Conservation (phyloP, 1,140 invertebrate species). For the Drosophila bocki region DNA sequence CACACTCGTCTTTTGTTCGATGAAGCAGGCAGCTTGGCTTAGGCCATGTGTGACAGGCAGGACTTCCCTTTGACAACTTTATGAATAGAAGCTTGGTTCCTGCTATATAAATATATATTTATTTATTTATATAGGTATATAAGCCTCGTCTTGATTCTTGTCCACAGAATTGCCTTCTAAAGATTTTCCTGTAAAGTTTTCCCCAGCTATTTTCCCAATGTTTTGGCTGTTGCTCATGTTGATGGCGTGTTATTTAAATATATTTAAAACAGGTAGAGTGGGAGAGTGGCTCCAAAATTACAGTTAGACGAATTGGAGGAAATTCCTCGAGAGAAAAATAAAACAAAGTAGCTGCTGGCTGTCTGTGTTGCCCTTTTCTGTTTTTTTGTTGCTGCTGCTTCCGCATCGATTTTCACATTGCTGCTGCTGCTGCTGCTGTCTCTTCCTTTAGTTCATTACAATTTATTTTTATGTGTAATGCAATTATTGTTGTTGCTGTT, state of each 20-base stretch:
- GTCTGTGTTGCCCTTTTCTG: conserved; percentile 41
- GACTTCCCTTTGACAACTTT: conserved; percentile 26
- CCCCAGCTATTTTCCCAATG: conserved; percentile 12
- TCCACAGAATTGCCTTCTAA: background rate
- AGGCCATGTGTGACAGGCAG: conserved; percentile 5
- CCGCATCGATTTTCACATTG: conserved; percentile 82
- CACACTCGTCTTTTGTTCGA: conserved; percentile 3
- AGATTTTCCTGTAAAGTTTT: background rate
- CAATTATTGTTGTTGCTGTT: conserved; percentile 73
- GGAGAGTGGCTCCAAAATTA: conserved; percentile 30
- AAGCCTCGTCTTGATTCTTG: background rate
- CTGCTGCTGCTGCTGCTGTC: conserved; percentile 31
- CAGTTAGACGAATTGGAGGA: conserved; percentile 52
- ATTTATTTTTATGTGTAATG: conserved; percentile 84
- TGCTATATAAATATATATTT: background rate
- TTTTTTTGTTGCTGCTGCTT: conserved; percentile 66
- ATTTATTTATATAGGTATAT: background rate
- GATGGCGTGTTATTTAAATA: conserved; percentile 59
- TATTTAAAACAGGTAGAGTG: conserved; percentile 43
- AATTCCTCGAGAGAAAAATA: conserved; percentile 34
- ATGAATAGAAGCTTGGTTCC: conserved; percentile 19
- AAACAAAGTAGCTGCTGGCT: conserved; percentile 57
- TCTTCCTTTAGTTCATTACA: conserved; percentile 81
- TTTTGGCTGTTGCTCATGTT: conserved; percentile 48
- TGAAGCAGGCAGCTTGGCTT: background rate